phyloP scores from a whole-genome alignment of 2,888 invertebrate genomes.

The Vesta saturnalis region DNA sequence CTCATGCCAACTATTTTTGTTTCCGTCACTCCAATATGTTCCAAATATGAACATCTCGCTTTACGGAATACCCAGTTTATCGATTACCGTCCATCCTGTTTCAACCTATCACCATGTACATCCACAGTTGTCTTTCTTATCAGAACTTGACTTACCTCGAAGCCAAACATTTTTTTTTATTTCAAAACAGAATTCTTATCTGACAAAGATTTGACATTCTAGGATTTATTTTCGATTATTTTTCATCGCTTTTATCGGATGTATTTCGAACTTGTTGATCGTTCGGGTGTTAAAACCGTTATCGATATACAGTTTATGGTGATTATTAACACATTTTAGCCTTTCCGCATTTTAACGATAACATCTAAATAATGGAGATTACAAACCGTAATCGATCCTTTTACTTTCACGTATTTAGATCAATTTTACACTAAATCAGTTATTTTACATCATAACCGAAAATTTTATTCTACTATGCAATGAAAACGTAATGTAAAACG shows the following conservation, averaged over 20 bases:
- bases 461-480: background rate
- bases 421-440: too few species aligned
- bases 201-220: constrained; percentile 45
- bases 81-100: constrained; percentile 35
- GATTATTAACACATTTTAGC: constrained; percentile 21
- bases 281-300: constrained; percentile 6
- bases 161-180: constrained; percentile 39
- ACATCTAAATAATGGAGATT: background rate
- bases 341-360: constrained; percentile 7
- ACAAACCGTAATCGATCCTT: constrained; percentile 1
- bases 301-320: constrained; percentile 17
- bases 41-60: constrained; percentile 30
- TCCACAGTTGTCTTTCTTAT: constrained; percentile 38
- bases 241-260: constrained; percentile 24
- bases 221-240: constrained; percentile 44
- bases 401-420: constrained; percentile 1
- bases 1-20: constrained; percentile 40
- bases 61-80: constrained; percentile 28
- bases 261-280: constrained; percentile 30
- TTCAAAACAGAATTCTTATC: constrained; percentile 41
- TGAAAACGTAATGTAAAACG: too few species aligned
- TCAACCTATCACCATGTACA: constrained; percentile 27
- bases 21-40: constrained; percentile 22
- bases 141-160: constrained; percentile 36
- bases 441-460: background rate